Conservation (phyloP, 2,113 vertebrate species). For the Rhinichthys klamathensis region DNA sequence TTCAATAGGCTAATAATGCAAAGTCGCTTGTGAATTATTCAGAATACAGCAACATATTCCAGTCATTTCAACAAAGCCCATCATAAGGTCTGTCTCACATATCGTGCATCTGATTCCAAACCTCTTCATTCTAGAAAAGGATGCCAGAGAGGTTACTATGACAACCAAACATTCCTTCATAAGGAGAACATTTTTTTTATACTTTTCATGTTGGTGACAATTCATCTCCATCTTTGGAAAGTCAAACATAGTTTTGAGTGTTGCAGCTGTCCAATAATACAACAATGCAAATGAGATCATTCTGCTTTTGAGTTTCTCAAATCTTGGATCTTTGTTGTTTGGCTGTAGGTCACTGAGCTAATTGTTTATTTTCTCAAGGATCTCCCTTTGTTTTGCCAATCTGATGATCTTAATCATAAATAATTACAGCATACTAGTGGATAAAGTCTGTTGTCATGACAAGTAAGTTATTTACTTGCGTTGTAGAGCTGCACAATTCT, state of each 20-base stretch:
- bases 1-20: background rate
- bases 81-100: background rate
- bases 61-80: background rate
- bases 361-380: background rate
- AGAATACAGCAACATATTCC: background rate
- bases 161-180: slow-evolving; percentile 31
- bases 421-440: background rate
- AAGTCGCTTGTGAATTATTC: background rate
- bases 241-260: slow-evolving; percentile 21
- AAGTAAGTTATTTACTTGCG: too few species aligned
- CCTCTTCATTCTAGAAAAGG: background rate
- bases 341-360: background rate
- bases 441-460: background rate
- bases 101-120: background rate
- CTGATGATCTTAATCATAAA: background rate
- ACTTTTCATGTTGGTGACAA: background rate
- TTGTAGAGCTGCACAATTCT: too few species aligned
- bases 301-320: background rate
- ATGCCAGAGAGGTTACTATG: slow-evolving; percentile 19
- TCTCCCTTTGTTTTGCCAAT: background rate
- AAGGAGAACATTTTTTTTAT: background rate
- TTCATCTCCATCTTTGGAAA: slow-evolving; percentile 18
- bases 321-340: background rate
- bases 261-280: background rate
- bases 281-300: background rate